Percentiles rank a stretch among this genome's conserved stretches.
phyloP scores from a whole-genome alignment of 1,140 invertebrate genomes.

The Delia radicum region DNA sequence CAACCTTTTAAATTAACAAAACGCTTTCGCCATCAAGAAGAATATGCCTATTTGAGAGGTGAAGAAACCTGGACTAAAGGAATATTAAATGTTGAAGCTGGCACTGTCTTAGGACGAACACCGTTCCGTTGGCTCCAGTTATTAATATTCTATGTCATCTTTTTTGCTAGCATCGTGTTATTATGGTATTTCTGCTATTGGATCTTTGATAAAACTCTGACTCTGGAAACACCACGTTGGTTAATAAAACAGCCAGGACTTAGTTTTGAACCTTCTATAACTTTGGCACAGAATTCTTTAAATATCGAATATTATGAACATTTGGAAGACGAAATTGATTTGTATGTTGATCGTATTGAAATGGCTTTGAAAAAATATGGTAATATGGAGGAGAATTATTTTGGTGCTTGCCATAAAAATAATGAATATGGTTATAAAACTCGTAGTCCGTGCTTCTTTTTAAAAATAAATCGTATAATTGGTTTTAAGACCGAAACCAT shows the following conservation, averaged over 20 bases:
- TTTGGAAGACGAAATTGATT: not conserved
- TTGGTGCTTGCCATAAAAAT: not conserved
- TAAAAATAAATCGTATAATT: conserved; percentile 5
- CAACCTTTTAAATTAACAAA: not conserved
- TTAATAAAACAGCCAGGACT: not conserved
- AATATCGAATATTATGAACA: not conserved
- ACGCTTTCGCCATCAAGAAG: not conserved
- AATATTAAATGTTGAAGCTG: not conserved
- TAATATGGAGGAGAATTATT: not conserved
- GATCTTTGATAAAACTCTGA: not conserved
- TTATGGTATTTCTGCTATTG: not conserved
- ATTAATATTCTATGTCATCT: not conserved
- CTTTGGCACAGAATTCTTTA: not conserved
- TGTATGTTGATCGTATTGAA: not conserved
- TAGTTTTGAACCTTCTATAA: not conserved
- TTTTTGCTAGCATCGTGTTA: not conserved
- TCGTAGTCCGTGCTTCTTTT: not conserved
- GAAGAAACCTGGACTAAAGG: not conserved
- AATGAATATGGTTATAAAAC: not conserved
- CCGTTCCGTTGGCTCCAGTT: not conserved
- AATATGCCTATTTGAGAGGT: not conserved
- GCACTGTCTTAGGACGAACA: not conserved
- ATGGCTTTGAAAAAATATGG: not conserved
- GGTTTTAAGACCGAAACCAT: not conserved
- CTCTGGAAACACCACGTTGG: not conserved